phyloP scores from a whole-genome alignment of 2,797 vertebrate genomes.

The Tauraco hartlaubi region DNA sequence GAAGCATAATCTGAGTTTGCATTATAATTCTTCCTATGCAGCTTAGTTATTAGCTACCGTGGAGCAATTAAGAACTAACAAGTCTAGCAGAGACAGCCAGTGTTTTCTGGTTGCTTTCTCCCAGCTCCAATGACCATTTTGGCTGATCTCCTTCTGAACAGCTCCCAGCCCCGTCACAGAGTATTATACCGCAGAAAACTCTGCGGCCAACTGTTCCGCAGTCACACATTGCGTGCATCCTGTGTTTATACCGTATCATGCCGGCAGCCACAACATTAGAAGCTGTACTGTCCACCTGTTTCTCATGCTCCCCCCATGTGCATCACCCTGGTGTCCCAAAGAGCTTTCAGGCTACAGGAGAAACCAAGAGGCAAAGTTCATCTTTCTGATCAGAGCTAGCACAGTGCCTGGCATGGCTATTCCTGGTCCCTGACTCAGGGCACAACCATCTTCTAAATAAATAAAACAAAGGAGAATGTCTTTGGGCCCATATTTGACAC shows the following conservation, averaged over 20 bases:
- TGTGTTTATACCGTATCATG: neutral
- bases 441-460: conserved; percentile 28
- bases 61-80: neutral
- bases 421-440: conserved; percentile 37
- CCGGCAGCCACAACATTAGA: neutral
- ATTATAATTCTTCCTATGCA: neutral
- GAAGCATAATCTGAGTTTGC: neutral
- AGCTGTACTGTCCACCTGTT: rapidly evolving
- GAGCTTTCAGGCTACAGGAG: neutral
- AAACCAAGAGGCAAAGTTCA: neutral
- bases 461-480: conserved; percentile 21
- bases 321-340: neutral
- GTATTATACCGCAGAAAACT: neutral
- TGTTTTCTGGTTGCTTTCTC: neutral
- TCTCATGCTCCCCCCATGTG: neutral
- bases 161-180: rapidly evolving
- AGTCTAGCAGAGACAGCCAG: neutral
- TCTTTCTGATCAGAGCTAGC: neutral
- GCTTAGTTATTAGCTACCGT: neutral
- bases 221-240: rapidly evolving
- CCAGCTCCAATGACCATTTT: neutral
- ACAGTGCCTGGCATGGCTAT: neutral
- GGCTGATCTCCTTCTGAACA: neutral
- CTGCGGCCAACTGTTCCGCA: neutral
- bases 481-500: conserved; percentile 20